Evolutionary conservation across 2,797 vertebrate genomes (phyloP).

Genomic region (Pantherophis vulpinus): DNA sequence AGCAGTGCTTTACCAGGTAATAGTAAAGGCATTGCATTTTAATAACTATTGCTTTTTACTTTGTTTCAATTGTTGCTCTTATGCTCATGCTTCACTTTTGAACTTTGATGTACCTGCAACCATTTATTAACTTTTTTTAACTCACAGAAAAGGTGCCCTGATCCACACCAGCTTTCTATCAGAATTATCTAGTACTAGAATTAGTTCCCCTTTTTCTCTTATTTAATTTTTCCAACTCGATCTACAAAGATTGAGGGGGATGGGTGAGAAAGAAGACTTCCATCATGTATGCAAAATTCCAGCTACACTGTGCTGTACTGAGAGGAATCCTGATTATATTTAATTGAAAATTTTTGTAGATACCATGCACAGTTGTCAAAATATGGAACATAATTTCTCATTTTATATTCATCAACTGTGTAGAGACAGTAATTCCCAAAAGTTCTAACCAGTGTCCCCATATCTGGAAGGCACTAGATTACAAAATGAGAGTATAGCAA

Average conservation of each 20-base stretch:
- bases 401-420: not conserved
- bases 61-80: not conserved
- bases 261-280: not conserved
- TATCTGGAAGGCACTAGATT: not conserved
- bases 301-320: not conserved
- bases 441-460: not conserved
- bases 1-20: slow-evolving; percentile 74
- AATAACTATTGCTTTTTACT: slow-evolving; percentile 10
- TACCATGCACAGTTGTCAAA: not conserved
- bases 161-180: not conserved
- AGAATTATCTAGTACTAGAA: not conserved
- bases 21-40: slow-evolving; percentile 27
- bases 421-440: not conserved
- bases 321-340: not conserved
- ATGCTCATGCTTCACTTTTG: not conserved
- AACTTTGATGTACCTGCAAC: not conserved
- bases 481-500: not conserved
- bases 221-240: not conserved
- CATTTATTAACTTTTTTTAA: not conserved
- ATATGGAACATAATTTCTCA: not conserved
- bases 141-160: not conserved
- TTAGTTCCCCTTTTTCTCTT: not conserved
- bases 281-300: not conserved
- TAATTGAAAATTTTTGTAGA: not conserved
- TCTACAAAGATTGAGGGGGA: not conserved